Percentiles rank a stretch among this genome's conserved stretches.
These are phyloP conservation scores for Eudyptes chrysolophus DNA, from an alignment of 2,113 vertebrate genomes.

Conservation along the genomic window DNA sequence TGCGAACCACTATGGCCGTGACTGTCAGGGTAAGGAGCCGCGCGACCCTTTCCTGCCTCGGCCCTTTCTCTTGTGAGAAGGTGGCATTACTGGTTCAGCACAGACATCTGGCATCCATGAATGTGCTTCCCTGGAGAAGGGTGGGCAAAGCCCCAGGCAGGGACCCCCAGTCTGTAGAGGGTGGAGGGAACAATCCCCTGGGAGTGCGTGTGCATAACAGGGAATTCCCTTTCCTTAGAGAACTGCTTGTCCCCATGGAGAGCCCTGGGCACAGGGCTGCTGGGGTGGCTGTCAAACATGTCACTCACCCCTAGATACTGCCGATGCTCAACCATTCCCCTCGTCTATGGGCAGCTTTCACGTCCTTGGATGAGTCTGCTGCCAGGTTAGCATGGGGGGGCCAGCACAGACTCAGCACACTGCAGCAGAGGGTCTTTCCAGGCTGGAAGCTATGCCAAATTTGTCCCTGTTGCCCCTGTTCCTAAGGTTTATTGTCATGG, in stretches of 20 bases:
- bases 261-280: not conserved
- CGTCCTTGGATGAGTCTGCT: not conserved
- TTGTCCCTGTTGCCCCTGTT: not conserved
- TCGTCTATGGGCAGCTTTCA: not conserved
- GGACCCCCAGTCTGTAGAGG: not conserved
- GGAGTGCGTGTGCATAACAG: fast-evolving
- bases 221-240: not conserved
- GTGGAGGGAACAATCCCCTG: not conserved
- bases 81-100: not conserved
- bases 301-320: not conserved
- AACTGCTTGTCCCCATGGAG: not conserved
- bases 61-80: not conserved
- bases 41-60: fast-evolving
- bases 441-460: not conserved
- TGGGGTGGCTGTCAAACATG: not conserved
- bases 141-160: not conserved
- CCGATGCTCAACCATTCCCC: not conserved
- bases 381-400: not conserved
- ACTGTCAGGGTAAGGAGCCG: constrained; percentile 82
- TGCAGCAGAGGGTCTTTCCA: not conserved
- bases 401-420: not conserved
- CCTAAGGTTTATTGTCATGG: not conserved
- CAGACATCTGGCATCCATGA: fast-evolving
- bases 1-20: constrained; percentile 85
- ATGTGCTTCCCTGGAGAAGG: not conserved